Evolutionary conservation across 2,888 invertebrate species (phyloP).

Genomic region (Dryobota labecula): DNA sequence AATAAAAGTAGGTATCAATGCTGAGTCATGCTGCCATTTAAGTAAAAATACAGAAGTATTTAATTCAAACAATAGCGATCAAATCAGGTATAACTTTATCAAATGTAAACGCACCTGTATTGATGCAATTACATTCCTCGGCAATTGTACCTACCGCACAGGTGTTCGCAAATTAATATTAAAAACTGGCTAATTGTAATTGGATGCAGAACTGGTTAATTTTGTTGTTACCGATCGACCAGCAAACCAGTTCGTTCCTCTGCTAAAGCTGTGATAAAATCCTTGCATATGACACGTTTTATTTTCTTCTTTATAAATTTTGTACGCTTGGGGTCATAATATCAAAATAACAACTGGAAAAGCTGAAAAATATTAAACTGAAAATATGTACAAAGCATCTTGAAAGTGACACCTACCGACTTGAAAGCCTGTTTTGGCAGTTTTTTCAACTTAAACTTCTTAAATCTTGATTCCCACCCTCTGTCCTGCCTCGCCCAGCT

Average conservation of each 20-base stretch:
- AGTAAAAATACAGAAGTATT: background rate
- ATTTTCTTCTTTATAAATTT: background rate
- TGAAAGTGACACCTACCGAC: background rate
- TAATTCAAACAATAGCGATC: background rate
- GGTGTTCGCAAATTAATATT: conserved; percentile 31
- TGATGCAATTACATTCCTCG: conserved; percentile 23
- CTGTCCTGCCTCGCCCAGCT: background rate
- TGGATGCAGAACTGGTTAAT: conserved; percentile 47
- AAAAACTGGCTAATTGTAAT: conserved; percentile 28
- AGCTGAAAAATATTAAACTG: too few relatives aligned
- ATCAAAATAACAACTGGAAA: background rate
- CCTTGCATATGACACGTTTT: conserved; percentile 22
- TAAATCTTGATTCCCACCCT: background rate
- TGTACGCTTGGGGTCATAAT: background rate
- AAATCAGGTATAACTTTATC: background rate
- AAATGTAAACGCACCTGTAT: conserved; percentile 21
- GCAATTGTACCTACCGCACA: conserved; percentile 34
- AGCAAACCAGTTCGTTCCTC: conserved; percentile 19
- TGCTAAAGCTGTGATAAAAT: conserved; percentile 10
- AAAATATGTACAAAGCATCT: background rate
- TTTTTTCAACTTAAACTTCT: accelerated
- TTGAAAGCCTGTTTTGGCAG: too few relatives aligned
- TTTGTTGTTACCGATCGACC: conserved; percentile 18
- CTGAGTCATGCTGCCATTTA: background rate
- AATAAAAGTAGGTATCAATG: background rate